Percentiles rank a stretch among this genome's conserved stretches.
phyloP scores from a whole-genome alignment of 2,113 vertebrate species.

The Brienomyrus longianalis region DNA sequence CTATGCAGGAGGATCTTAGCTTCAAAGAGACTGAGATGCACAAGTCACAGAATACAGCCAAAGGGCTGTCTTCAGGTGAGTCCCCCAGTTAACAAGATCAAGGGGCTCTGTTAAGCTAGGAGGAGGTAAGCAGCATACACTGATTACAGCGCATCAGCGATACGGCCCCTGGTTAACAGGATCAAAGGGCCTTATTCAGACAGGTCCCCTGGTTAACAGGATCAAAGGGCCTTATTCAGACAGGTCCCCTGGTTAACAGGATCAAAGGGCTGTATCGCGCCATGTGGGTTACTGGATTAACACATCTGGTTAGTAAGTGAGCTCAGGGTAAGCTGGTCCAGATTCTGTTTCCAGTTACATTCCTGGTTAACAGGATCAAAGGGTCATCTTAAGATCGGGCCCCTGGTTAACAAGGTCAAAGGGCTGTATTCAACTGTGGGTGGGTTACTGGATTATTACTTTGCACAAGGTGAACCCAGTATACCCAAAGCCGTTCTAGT shows the following conservation, averaged over 20 bases:
- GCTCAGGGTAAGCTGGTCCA: background rate
- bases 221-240: constrained; percentile 78
- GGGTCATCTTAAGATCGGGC: constrained; percentile 49
- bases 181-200: constrained; percentile 78
- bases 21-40: constrained; percentile 93
- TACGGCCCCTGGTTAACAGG: constrained; percentile 51
- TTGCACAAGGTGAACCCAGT: background rate
- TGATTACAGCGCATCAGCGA: no score
- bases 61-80: constrained; percentile 78
- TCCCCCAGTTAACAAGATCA: background rate
- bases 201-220: constrained; percentile 57
- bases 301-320: constrained; percentile 37
- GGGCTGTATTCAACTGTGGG: background rate
- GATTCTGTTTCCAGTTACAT: background rate
- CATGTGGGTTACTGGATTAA: constrained; percentile 33
- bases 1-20: constrained; percentile 90
- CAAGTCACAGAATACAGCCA: constrained; percentile 86
- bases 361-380: constrained; percentile 65
- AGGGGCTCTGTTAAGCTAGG: background rate
- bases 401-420: background rate
- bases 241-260: constrained; percentile 40
- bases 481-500: background rate
- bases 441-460: constrained; percentile 46
- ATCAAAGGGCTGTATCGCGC: background rate
- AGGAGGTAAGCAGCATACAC: no score